Evolutionary conservation across 2,888 invertebrate species (phyloP).

Genomic region (Dryococelus australis): DNA sequence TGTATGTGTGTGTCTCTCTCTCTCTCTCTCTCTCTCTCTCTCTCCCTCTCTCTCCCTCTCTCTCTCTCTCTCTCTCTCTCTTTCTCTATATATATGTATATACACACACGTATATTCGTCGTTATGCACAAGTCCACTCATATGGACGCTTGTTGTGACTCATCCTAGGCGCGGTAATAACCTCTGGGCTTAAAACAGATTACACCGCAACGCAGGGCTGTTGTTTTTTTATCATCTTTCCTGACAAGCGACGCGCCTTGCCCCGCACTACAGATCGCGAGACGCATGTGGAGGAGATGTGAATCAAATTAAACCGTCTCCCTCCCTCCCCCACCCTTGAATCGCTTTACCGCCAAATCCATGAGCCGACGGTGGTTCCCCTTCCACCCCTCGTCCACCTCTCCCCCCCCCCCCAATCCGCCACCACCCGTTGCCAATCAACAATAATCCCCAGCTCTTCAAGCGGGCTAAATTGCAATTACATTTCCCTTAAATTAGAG

Average conservation of each 20-base stretch:
- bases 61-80: too few species aligned
- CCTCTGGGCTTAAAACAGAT: background rate
- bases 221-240: background rate
- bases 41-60: too few species aligned
- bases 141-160: background rate
- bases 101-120: too few species aligned
- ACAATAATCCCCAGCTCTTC: slow-evolving; percentile 16
- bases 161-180: too few species aligned
- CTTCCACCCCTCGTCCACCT: background rate
- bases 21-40: too few species aligned
- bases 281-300: background rate
- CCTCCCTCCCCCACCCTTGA: background rate
- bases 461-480: background rate
- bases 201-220: background rate
- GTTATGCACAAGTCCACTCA: too few species aligned
- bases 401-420: too few species aligned
- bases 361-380: background rate
- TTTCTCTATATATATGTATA: too few species aligned
- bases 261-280: background rate
- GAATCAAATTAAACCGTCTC: background rate
- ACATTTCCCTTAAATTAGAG: slow-evolving; percentile 16
- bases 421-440: background rate
- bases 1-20: too few species aligned
- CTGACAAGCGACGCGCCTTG: background rate
- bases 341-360: background rate